Percentiles rank a stretch among this genome's conserved stretches.
phyloP scores from a whole-genome alignment of 2,113 vertebrate genomes.

The Clupea harengus region DNA sequence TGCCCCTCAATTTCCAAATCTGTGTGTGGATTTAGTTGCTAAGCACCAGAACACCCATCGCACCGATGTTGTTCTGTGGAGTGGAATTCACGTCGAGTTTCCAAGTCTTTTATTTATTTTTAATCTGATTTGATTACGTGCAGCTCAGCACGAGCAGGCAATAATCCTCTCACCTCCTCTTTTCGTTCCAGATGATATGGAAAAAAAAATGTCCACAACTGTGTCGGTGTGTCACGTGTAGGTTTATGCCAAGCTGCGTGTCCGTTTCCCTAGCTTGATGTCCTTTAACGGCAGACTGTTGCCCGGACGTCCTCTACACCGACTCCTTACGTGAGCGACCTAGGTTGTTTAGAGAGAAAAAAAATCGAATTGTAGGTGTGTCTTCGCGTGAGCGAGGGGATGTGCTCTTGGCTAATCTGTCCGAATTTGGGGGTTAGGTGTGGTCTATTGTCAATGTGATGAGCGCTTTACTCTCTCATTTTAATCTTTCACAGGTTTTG shows the following conservation, averaged over 20 bases:
- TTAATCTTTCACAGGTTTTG: background rate
- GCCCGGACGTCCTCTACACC: slow-evolving; percentile 42
- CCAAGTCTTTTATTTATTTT: too few relatives aligned
- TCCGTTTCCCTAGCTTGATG: slow-evolving; percentile 27
- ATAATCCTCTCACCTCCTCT: background rate
- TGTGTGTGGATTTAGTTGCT: background rate
- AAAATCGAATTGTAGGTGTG: background rate
- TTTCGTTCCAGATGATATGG: slow-evolving; percentile 15
- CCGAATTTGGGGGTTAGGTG: background rate
- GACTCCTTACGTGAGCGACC: slow-evolving; percentile 17
- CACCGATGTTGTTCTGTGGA: too few relatives aligned
- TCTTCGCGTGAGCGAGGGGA: background rate
- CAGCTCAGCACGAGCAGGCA: background rate
- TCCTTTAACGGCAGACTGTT: slow-evolving; percentile 23
- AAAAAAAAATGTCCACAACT: slow-evolving; percentile 24
- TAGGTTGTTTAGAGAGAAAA: background rate
- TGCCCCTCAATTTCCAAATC: background rate
- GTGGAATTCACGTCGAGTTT: too few relatives aligned
- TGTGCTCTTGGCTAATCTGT: background rate
- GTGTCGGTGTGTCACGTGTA: slow-evolving; percentile 43
- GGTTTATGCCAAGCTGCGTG: slow-evolving; percentile 13
- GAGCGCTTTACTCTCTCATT: background rate
- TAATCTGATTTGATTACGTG: background rate
- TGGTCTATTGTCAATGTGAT: slow-evolving; percentile 27
- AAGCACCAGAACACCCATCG: background rate